Evolutionary conservation across 2,888 invertebrate genomes (phyloP).

Genomic region (Cephonodes hylas): DNA sequence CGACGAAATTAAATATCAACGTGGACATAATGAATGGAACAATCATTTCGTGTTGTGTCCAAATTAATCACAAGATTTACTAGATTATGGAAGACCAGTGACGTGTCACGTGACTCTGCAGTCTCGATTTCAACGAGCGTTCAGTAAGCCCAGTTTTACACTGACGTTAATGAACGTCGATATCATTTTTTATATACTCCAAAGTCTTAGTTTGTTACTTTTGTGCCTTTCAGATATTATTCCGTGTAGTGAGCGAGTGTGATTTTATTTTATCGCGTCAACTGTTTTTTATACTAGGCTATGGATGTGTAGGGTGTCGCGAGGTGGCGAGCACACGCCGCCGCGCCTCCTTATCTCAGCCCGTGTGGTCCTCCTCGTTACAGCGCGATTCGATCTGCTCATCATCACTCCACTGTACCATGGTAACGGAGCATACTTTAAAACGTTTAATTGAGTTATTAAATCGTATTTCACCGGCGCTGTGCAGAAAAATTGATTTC

Average conservation of each 20-base stretch:
- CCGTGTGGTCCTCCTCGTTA: slow-evolving; percentile 10
- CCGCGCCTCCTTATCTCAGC: background rate
- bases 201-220: too few relatives aligned
- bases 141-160: too few relatives aligned
- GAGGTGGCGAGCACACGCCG: background rate
- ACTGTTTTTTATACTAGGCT: background rate
- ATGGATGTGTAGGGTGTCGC: background rate
- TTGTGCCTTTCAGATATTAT: background rate
- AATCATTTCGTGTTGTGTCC: background rate
- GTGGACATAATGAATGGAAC: background rate
- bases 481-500: slow-evolving; percentile 31
- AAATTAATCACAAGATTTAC: background rate
- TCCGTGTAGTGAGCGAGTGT: too few relatives aligned
- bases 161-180: too few relatives aligned
- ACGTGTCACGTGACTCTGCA: background rate
- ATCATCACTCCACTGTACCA: slow-evolving; percentile 15
- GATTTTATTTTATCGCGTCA: too few relatives aligned
- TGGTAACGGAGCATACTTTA: slow-evolving; percentile 17
- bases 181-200: too few relatives aligned
- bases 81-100: background rate
- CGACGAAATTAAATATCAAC: background rate
- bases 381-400: slow-evolving; percentile 13
- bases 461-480: slow-evolving; percentile 15
- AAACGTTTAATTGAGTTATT: slow-evolving; percentile 24
- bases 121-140: background rate